Evolutionary conservation across 2,113 vertebrate species (phyloP).

Genomic region (Paramormyrops kingsleyae): DNA sequence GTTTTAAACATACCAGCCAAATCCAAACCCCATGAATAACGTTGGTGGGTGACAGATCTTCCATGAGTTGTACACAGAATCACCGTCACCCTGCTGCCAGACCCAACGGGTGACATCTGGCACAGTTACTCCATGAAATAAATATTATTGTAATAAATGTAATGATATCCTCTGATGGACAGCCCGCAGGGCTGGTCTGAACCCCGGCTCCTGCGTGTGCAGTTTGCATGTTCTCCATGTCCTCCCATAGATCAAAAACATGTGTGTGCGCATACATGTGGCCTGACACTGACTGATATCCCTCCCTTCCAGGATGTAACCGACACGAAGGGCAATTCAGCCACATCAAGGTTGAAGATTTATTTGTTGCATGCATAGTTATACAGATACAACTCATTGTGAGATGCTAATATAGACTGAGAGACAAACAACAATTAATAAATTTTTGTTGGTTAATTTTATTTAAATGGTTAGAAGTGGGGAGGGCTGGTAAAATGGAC

Average conservation of each 20-base stretch:
- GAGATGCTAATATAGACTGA: neutral
- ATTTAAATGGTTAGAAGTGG: neutral
- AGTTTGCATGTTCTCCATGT: neutral
- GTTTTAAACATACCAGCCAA: neutral
- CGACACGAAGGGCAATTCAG: neutral
- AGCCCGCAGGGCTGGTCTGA: neutral
- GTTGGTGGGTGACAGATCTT: neutral
- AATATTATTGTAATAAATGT: neutral
- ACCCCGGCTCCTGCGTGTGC: neutral
- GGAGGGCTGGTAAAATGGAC: neutral
- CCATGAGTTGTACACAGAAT: neutral
- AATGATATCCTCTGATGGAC: neutral
- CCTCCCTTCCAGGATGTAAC: neutral
- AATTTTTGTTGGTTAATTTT: too few relatives aligned
- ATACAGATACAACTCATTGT: neutral
- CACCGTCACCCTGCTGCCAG: neutral
- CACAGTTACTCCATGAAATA: neutral
- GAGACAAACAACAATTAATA: neutral
- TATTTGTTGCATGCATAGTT: neutral
- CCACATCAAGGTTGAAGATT: neutral
- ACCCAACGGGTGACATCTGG: neutral
- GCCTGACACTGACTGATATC: neutral
- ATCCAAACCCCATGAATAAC: neutral
- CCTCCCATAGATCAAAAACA: neutral
- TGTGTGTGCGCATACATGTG: neutral